Evolutionary conservation across 2,888 invertebrate species (phyloP), one percentile per base, ranked within the genome.

Genomic region (Dendrolimus houi): DNA sequence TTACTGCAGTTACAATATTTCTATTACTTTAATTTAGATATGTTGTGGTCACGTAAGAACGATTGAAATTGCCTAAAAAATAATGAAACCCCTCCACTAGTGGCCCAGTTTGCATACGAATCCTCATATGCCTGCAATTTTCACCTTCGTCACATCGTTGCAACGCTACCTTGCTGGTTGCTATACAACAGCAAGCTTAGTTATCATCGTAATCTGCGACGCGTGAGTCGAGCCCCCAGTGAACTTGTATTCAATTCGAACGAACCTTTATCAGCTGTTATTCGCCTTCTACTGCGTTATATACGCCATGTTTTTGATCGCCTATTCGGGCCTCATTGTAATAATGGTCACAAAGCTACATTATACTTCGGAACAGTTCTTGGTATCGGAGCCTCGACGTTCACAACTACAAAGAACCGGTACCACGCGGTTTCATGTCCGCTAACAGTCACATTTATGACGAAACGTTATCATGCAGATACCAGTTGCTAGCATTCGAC

Each of bases 171-270:
- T 55, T 47, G 52, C 6, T 29, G 52, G 70, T 73, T 75, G 66
- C 69, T 68, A 71, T 61, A 66, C 60, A 59, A 59, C 59, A 57
- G 29, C 29, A 12, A 10, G 14, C 55, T 57, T 56, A 57, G 54
- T 60, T 55, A 62, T 59, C 71, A 71, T 74, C 70, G 62, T 62
- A 57, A 64, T 47, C 29, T 6, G 60, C 65, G 66, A 69, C 71
- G 74, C 72, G 67, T 59, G 67, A 64, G 81, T 57, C 86, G 75
- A 86, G 85, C 83, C 85, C 81, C 85, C 83, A 69, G 56, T 77
- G 79, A 81, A 82, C 81, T 81, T 79, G 73, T 69, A 67, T 66
- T 67, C 74, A 74, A 77, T 73, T 70, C 69, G 70, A 67, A 68
- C 71, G 67, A 64, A 69, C 67, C 66, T 68, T 75, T 82, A 83